Base-by-base conservation (phyloP, 2,797 vertebrate species). In the Anguilla pacifica region DNA sequence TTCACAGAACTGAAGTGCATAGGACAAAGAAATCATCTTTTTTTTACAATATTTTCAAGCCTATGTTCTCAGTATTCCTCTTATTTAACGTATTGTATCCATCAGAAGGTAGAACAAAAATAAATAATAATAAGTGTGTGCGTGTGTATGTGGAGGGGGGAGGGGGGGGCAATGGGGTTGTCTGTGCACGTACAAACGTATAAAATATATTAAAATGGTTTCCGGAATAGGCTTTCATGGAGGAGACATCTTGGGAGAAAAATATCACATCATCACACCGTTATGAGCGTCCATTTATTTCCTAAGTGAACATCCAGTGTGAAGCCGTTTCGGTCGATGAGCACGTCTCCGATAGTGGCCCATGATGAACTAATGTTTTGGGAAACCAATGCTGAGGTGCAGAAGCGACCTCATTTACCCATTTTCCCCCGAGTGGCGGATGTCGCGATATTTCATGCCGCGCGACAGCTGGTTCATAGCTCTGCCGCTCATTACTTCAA, bases 331-430 rank as follows among this genome's bases (percentile, higher is more conserved):
- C 79, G 25, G 46, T 82, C 79, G 46, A 82, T 51, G 79, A 82
- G 46, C 46, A 22, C 10, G 46, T 49, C 77, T 81, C 11, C 49
- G 79, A 82, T 49, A 51, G 79, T 82, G 79, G 46, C 43, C 43
- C 46, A 4, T 10, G 46, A 51, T 82, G 79, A 82, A 82, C 51
- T 82, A 51, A 82, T 51, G 79, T 82, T 51, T 82, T 46, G 25
- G 46, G 51, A 82, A 82, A 82, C 79, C 79, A 51, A 87, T 51
- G 64, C 79, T 49, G 59, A 82, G 81, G 86, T 11, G 43, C 77
- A 49, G 46, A 70, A 49, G 25, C 51, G 43, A 83, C 79, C 86
- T 83, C 43, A 46, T 83, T 59, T 83, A 83, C 49, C 61, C 61
- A 70, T 72, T 61, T 72, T 81, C 39, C 49, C 49, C 17, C 10